Evolutionary conservation across 2,797 vertebrate species (phyloP), one percentile per base, ranked within the genome.

Genomic region (Crenichthys baileyi): DNA sequence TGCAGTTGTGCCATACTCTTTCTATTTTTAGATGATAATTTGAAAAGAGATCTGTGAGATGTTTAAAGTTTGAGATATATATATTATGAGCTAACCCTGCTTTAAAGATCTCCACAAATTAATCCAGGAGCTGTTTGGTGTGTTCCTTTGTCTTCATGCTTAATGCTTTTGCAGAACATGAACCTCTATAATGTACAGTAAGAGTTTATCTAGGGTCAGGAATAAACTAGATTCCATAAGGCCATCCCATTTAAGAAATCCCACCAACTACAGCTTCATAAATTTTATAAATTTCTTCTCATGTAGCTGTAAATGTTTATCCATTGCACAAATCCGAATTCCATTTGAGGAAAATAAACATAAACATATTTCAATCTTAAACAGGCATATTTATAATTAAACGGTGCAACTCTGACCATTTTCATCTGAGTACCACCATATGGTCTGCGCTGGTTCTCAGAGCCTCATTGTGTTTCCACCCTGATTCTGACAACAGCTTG

Each of bases 281-380:
- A 87, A 84, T 65, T 72, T 86, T 84, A 92, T 90, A 79, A 89
- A 95, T 80, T 82, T 85, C 86, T 92, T 82, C 83, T 93, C 85
- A 89, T 87, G 63, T 48, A 71, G 46, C 73, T 84, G 85, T 95
- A 95, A 96, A 96, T 94, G 95, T 96, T 96, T 96, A 95, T 88
- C 86, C 74, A 44, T 88, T 91, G 89, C 85, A 90, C 92, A 94
- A 94, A 94, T 93, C 88, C 86, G 88, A 88, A 92, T 90, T 94
- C 93, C 93, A 94, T 95, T 91, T 90, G 76, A 22, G 31, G 36
- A 60, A 78, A 88, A 90, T 92, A 94, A 95, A 95, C 91, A 93
- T 86, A 90, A 93, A 94, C 89, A 92, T 85, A 78, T 90, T 89
- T 92, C 78, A 85, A 85, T 91, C 88, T 90, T 89, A 89, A 90